These are phyloP conservation scores for Dicyrtomina minuta DNA, from an alignment of 2,888 invertebrate genomes.

Conservation along the genomic window DNA sequence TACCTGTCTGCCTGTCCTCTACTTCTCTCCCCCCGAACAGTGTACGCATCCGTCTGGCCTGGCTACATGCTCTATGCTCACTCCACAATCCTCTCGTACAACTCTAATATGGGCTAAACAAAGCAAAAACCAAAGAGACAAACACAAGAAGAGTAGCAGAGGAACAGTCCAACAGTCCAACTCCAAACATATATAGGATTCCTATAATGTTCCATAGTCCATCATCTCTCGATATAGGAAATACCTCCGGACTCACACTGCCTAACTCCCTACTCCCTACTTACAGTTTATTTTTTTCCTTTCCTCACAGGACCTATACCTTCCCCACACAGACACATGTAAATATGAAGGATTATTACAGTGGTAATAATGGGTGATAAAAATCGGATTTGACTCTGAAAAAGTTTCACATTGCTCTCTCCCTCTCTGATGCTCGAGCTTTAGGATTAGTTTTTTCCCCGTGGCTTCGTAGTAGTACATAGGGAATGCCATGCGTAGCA, in stretches of 20 bases:
- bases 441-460: background rate
- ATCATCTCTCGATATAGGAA: too few species aligned
- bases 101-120: slow-evolving; percentile 5
- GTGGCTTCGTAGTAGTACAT: too few species aligned
- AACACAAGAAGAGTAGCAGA: too few species aligned
- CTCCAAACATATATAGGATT: too few species aligned
- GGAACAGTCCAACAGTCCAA: too few species aligned
- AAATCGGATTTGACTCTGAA: slow-evolving; percentile 36
- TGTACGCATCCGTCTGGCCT: too few species aligned
- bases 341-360: background rate
- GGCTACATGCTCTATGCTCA: too few species aligned
- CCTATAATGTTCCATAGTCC: too few species aligned
- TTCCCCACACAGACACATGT: background rate
- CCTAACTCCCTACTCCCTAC: too few species aligned
- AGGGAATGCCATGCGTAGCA: too few species aligned
- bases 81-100: background rate
- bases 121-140: slow-evolving; percentile 6
- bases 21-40: slow-evolving; percentile 4
- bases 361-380: slow-evolving; percentile 34
- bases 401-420: slow-evolving; percentile 20
- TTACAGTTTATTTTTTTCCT: background rate
- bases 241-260: too few species aligned
- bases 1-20: background rate
- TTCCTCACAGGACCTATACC: background rate
- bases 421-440: background rate